Evolutionary conservation across 1,140 invertebrate genomes (phyloP).

Genomic region (Lepeophtheirus salmonis): DNA sequence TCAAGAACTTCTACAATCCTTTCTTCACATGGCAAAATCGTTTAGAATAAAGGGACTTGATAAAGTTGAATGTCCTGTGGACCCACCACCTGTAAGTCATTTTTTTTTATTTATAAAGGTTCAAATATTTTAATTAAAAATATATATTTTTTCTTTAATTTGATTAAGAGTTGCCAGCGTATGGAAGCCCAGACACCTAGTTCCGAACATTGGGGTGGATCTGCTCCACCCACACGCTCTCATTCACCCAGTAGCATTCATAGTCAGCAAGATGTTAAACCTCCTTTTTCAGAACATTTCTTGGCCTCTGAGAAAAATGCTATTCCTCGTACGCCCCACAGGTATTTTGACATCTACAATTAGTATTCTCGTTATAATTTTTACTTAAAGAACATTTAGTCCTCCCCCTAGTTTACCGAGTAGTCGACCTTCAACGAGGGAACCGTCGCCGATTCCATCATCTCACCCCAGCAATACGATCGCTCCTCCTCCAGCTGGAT

Average conservation of each 20-base stretch:
- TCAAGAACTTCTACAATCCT: constrained; percentile 15
- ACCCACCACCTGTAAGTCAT: neutral
- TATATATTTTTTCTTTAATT: neutral
- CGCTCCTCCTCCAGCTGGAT: neutral
- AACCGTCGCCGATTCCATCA: constrained; percentile 4
- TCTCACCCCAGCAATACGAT: neutral
- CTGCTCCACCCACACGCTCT: constrained; percentile 8
- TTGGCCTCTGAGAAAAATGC: neutral
- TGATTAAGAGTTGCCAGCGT: neutral
- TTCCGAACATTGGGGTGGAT: constrained; percentile 16
- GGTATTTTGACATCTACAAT: too few species aligned
- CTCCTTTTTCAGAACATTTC: constrained; percentile 12
- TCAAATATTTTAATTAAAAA: neutral
- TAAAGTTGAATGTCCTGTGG: constrained; percentile 13
- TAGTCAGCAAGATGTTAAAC: constrained; percentile 16
- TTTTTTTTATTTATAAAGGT: neutral
- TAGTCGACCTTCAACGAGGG: constrained; percentile 11
- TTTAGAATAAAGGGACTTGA: constrained; percentile 17
- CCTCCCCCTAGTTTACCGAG: constrained; percentile 2
- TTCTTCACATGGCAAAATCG: constrained; percentile 15
- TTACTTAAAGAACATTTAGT: too few species aligned
- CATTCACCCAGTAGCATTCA: constrained; percentile 13
- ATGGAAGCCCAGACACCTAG: constrained; percentile 13
- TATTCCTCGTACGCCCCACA: neutral
- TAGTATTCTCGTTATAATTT: too few species aligned